A percentile compares a stretch with the other conserved stretches of the same genome.
phyloP scores from a whole-genome alignment of 1,140 invertebrate genomes.

The Saccostrea cuccullata region DNA sequence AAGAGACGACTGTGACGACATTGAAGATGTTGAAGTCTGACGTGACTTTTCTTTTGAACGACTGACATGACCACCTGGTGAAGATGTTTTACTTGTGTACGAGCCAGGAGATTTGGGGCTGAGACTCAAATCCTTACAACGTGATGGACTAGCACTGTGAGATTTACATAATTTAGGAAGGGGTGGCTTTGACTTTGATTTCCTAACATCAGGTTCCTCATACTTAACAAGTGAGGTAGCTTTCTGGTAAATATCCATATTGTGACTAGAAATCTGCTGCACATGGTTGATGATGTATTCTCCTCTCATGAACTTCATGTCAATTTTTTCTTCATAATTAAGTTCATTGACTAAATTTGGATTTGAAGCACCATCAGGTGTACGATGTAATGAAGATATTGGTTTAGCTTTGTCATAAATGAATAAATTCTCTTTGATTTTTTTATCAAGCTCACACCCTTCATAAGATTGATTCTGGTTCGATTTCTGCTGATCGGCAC shows the following conservation, averaged over 20 bases:
- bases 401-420: slow-evolving; percentile 57
- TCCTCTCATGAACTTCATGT: slow-evolving; percentile 52
- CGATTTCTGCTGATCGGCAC: slow-evolving; percentile 49
- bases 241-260: slow-evolving; percentile 48
- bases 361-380: slow-evolving; percentile 95
- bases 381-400: slow-evolving; percentile 71
- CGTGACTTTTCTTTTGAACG: slow-evolving; percentile 37
- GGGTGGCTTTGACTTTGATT: slow-evolving; percentile 61
- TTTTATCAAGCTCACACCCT: slow-evolving; percentile 45
- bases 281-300: slow-evolving; percentile 62
- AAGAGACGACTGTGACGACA: slow-evolving; percentile 33
- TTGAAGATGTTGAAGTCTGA: slow-evolving; percentile 40
- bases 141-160: slow-evolving; percentile 49
- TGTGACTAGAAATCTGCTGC: slow-evolving; percentile 63
- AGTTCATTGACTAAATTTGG: slow-evolving; percentile 84
- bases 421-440: slow-evolving; percentile 34
- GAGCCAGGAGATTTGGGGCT: slow-evolving; percentile 23
- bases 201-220: slow-evolving; percentile 38
- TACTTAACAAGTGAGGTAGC: slow-evolving; percentile 53
- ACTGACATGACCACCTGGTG: slow-evolving; percentile 30
- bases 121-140: slow-evolving; percentile 30
- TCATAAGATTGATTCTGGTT: slow-evolving; percentile 4
- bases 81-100: slow-evolving; percentile 40
- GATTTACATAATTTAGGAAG: slow-evolving; percentile 63
- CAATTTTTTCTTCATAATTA: slow-evolving; percentile 56